Conservation (phyloP, 2,888 invertebrate genomes). For the Tanypteryx hageni region DNA sequence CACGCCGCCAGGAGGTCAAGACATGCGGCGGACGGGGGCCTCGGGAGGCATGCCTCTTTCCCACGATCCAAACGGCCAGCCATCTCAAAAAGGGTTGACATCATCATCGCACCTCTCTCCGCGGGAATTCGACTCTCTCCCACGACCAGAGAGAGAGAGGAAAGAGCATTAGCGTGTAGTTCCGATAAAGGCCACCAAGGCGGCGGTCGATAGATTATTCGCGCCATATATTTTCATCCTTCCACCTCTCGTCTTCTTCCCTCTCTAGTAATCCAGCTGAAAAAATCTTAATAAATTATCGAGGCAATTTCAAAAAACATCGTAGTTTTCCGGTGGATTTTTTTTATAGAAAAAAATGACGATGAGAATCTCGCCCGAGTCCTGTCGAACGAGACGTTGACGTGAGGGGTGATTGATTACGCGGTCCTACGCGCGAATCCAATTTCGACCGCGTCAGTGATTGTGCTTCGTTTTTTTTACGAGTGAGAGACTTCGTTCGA, state of each 20-base stretch:
- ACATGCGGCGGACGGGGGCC: not conserved
- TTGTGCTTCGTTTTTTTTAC: not conserved
- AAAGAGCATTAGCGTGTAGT: conserved; percentile 17
- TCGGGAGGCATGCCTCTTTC: not conserved
- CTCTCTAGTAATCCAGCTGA: not conserved
- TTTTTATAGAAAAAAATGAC: not conserved
- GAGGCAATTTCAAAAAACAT: no score
- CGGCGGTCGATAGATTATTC: not conserved
- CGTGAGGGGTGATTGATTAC: not conserved
- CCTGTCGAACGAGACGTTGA: not conserved
- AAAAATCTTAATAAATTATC: not conserved
- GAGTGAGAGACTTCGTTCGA: not conserved
- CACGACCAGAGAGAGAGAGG: not conserved
- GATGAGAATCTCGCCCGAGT: not conserved
- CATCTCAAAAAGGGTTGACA: not conserved
- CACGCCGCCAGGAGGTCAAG: not conserved
- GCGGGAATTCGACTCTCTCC: no score
- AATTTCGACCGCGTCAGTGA: not conserved
- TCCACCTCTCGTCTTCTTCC: not conserved
- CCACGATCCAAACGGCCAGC: not conserved
- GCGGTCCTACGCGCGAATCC: not conserved
- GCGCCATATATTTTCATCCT: not conserved
- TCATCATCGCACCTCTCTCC: not conserved
- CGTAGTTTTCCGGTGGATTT: not conserved
- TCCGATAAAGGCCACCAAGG: not conserved